Percentiles rank a stretch among this genome's conserved stretches.
These are phyloP conservation scores for Colossoma macropomum DNA, from an alignment of 2,113 vertebrate genomes.

Conservation along the genomic window DNA sequence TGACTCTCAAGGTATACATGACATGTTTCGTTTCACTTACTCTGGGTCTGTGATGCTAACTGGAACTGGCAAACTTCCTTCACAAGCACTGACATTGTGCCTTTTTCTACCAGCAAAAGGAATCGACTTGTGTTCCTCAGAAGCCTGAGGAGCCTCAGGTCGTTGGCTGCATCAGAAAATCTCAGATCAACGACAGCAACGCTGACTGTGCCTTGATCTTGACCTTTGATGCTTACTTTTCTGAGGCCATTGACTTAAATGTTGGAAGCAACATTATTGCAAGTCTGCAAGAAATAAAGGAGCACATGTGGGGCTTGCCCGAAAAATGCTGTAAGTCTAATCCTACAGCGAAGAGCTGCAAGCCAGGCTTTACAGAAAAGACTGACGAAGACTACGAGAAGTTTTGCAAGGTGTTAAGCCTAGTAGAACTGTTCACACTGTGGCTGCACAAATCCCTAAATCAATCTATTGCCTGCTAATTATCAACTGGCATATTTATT, in stretches of 20 bases:
- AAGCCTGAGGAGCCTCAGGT: rapidly evolving
- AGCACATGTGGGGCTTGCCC: not conserved
- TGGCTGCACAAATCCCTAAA: not conserved
- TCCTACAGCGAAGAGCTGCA: not conserved
- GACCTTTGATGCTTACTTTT: constrained; percentile 4
- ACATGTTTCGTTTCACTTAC: no score
- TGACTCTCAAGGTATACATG: no score
- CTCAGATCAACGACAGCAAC: not conserved
- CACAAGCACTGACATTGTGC: not conserved
- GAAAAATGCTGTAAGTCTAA: rapidly evolving
- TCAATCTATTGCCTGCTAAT: not conserved
- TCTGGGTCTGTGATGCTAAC: no score
- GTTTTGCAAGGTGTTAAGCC: constrained; percentile 1
- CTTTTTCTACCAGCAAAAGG: not conserved
- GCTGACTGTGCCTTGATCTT: not conserved
- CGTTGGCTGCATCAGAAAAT: not conserved
- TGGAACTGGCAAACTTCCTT: not conserved
- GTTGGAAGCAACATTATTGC: rapidly evolving
- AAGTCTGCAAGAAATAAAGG: not conserved
- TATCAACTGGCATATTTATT: not conserved
- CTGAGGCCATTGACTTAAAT: not conserved
- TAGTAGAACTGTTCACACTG: not conserved
- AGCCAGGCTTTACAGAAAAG: not conserved
- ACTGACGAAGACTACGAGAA: constrained; percentile 5
- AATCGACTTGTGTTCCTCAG: not conserved